Percentiles rank a stretch among this genome's conserved stretches.
Evolutionary conservation across 2,797 vertebrate species (phyloP).

Genomic region (Gobionotothen gibberifrons): DNA sequence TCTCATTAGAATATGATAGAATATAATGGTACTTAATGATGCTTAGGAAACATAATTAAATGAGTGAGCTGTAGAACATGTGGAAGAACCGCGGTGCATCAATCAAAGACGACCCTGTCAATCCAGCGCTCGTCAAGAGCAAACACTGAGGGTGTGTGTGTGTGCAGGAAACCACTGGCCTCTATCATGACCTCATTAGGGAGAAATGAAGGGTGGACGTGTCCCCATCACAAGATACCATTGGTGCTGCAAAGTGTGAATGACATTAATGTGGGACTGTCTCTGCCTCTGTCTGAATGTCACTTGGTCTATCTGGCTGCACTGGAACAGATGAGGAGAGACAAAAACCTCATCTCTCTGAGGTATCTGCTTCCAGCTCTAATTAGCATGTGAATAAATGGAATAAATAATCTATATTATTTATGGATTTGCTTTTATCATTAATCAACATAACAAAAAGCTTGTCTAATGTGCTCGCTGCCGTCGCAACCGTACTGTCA

Average conservation of each 20-base stretch:
- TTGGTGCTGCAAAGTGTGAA: conserved; percentile 77
- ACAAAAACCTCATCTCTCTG: conserved; percentile 57
- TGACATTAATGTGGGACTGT: conserved; percentile 75
- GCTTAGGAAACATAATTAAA: conserved; percentile 91
- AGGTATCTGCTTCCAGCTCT: conserved; percentile 64
- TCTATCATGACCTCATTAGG: conserved; percentile 84
- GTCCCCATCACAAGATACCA: conserved; percentile 78
- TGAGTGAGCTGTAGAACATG: conserved; percentile 87
- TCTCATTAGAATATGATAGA: conserved; percentile 97
- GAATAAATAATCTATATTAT: conserved; percentile 80
- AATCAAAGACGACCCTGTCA: conserved; percentile 86
- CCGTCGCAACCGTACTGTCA: conserved; percentile 67
- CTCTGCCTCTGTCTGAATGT: conserved; percentile 62
- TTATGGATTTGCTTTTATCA: conserved; percentile 84
- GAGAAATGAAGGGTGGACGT: conserved; percentile 83
- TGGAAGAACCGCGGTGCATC: conserved; percentile 81
- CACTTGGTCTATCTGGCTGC: conserved; percentile 60
- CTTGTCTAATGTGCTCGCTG: conserved; percentile 67
- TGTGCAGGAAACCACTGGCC: conserved; percentile 72
- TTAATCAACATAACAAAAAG: conserved; percentile 79
- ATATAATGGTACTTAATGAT: conserved; percentile 99
- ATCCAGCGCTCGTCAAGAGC: conserved; percentile 65
- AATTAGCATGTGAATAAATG: conserved; percentile 81
- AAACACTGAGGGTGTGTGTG: conserved; percentile 45
- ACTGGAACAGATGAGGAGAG: conserved; percentile 41